phyloP scores from a whole-genome alignment of 2,113 vertebrate species.

The Oxyruncus cristatus region DNA sequence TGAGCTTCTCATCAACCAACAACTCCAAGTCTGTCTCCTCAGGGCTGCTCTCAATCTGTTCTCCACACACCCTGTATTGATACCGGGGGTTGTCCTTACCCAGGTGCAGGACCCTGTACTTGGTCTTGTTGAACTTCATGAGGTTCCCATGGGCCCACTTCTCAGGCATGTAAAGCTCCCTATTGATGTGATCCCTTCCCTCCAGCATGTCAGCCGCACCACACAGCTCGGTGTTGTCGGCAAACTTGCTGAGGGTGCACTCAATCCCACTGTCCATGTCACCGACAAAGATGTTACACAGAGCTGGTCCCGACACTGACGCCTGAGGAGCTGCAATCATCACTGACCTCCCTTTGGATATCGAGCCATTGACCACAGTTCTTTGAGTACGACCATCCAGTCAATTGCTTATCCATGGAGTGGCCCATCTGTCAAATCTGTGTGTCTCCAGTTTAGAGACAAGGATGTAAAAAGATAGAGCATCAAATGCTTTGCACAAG shows the following conservation, averaged over 20 bases:
- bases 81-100: background rate
- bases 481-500: background rate
- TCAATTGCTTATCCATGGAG: background rate
- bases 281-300: background rate
- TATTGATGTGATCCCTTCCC: background rate
- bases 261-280: background rate
- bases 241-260: background rate
- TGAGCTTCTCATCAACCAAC: background rate
- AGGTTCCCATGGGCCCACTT: rapidly evolving
- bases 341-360: background rate
- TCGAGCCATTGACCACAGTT: background rate
- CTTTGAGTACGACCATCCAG: background rate
- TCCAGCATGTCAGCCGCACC: background rate
- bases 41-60: background rate
- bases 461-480: rapidly evolving
- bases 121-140: background rate
- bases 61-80: background rate
- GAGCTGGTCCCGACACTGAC: background rate
- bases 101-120: background rate
- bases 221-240: background rate
- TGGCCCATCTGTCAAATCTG: background rate
- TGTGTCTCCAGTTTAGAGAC: background rate
- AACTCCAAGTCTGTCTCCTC: background rate
- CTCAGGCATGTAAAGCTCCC: background rate
- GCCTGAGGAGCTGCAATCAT: background rate